Base-by-base conservation (phyloP, 2,113 vertebrate genomes). In the Glaucomys volans region DNA sequence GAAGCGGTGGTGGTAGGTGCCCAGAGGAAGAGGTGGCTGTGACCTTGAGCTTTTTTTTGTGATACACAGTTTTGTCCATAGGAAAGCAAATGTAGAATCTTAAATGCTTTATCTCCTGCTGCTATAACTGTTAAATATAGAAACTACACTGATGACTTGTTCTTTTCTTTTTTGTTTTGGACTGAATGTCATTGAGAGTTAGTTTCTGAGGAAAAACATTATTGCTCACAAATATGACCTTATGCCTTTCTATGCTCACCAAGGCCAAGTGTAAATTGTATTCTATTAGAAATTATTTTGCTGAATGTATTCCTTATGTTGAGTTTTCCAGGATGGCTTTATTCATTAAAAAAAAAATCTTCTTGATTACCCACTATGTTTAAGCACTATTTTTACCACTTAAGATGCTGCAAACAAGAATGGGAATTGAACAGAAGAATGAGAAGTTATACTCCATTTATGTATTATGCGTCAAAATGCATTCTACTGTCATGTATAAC, bases 281-380 rank as follows among this genome's bases (percentile, higher is more conserved):
- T 93, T 94, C 40, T 92, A 88, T 80, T 35, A 90, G 32, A 13
- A 92, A 76, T 44, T 90, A n/a, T 66, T 83, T 88, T 87, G 6
- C 40, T 72, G 14, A 50, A n/a, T 40, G 4, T 8, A 76, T 76
- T 91, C 24, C 54, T 83, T 87, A 66, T 67, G 75, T 47, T 77
- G 81, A 40, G 32, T 81, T 95, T 40, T 86, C 24, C 54, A 67
- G 18, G 28, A 86, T 82, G 22, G 11, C 12, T 95, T 96, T 17
- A 82, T 84, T 85, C 6, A 44, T 74, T 83, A 40, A 22, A 81
- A 40, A 93, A 35, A n/a, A 20, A 67, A 4, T 71, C 42, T 67
- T 95, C 72, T 71, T 74, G n/a, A 71, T 9, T 8, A 79, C 32
- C 20, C 18, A 40, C 2, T 37, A 32, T 84, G 5, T 54, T 93